These are phyloP conservation scores for Sturnira hondurensis DNA, from an alignment of 2,113 vertebrate genomes.

Conservation along the genomic window DNA sequence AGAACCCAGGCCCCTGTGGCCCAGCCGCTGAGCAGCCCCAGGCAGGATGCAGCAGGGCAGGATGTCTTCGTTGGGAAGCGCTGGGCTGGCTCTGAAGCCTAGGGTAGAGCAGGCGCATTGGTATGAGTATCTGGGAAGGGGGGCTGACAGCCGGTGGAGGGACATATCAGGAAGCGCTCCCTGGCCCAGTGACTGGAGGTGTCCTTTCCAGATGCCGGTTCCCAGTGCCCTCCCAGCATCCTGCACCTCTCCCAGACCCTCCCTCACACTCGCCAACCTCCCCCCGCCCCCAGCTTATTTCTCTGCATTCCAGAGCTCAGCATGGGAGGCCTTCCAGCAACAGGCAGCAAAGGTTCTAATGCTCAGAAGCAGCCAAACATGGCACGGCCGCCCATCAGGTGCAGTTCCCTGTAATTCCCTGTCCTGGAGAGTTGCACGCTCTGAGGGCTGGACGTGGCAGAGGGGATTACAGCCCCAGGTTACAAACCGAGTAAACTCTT, in stretches of 20 bases:
- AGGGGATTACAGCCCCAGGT: neutral
- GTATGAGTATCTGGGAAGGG: neutral
- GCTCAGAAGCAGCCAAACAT: neutral
- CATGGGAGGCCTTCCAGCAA: neutral
- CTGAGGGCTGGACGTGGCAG: neutral
- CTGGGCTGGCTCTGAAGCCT: neutral
- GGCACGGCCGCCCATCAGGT: neutral
- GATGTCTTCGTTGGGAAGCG: constrained; percentile 12
- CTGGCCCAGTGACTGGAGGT: neutral
- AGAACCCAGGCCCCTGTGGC: neutral
- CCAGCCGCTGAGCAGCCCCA: neutral
- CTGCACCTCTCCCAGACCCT: neutral
- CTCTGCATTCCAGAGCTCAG: constrained; percentile 17
- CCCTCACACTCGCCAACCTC: neutral
- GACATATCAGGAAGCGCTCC: neutral
- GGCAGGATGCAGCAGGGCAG: neutral
- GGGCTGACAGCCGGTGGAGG: neutral
- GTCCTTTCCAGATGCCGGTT: neutral
- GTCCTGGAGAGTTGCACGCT: neutral
- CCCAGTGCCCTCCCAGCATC: neutral
- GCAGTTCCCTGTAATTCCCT: neutral
- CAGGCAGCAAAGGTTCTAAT: neutral
- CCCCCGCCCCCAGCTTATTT: neutral
- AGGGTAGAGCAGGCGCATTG: neutral
- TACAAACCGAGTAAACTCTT: constrained; percentile 20